Evolutionary conservation across 2,113 vertebrate genomes (phyloP), one percentile per base, ranked within the genome.

Genomic region (Pedetes capensis): DNA sequence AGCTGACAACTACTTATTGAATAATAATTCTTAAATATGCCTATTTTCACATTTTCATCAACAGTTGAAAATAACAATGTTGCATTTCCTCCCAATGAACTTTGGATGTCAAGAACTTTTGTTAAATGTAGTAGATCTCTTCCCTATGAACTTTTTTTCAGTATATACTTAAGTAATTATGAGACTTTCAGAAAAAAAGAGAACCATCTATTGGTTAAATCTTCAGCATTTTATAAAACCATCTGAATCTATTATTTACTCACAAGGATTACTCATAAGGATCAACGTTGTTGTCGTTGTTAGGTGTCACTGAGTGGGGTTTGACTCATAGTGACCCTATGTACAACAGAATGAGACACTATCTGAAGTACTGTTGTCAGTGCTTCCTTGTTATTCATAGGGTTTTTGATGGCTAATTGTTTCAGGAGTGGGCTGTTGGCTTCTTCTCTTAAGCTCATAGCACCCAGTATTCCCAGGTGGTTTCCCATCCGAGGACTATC

Each of bases 1-100:
- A n/a, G n/a, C n/a, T n/a, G n/a, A n/a, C n/a, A n/a, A 61, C 51
- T 51, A 14, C 51, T 51, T 23, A 5, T 72, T 84, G n/a, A 89
- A 79, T 92, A 96, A 51, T 91, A 93, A 74, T 76, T 66, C 80
- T 94, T 79, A 66, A 68, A 85, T 86, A 61, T 10, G 44, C 10
- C 8, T 72, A 80, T 79, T 90, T 87, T 32, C 2, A 81, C n/a
- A 88, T 93, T 39, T 64, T 8, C 66, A 29, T 13, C 32, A 66
- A 32, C 10, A 57, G 32, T 74, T 93, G 79, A 86, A 93, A 57
- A 91, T 68, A 66, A 74, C 29, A 80, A 11, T 59, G 3, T 20
- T 72, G 25, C 4, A 51, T 80, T 90, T 94, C n/a, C 59, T 95
- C 80, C 92, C 49, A 75, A 72, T 80, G 17, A 69, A 61, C 34